These are phyloP conservation scores for Cryptus viduatorius DNA, from an alignment of 2,888 invertebrate genomes.

Conservation along the genomic window DNA sequence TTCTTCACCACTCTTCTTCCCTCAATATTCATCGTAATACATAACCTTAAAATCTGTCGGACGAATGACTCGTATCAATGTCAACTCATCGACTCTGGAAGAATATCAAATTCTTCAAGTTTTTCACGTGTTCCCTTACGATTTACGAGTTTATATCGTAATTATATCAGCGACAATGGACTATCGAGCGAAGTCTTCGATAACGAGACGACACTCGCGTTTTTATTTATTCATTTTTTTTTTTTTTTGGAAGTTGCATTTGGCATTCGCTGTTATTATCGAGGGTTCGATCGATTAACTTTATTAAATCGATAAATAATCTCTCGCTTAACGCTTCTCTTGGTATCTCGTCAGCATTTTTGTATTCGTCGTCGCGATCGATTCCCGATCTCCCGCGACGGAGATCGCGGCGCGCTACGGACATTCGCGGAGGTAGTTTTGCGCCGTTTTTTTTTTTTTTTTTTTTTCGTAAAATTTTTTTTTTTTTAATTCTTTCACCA, in stretches of 20 bases:
- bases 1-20: neutral
- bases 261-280: conserved; percentile 61
- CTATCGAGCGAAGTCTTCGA: conserved; percentile 57
- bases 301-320: neutral
- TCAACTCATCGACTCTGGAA: conserved; percentile 26
- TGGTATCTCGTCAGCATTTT: conserved; percentile 31
- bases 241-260: conserved; percentile 62
- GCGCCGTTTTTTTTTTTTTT: conserved; percentile 37
- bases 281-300: conserved; percentile 28
- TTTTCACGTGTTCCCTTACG: conserved; percentile 9
- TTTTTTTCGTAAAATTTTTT: neutral
- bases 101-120: conserved; percentile 18
- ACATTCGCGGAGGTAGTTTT: conserved; percentile 59
- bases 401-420: conserved; percentile 40
- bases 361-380: neutral
- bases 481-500: conserved; percentile 5
- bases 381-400: neutral
- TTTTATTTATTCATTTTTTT: neutral
- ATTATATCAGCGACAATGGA: conserved; percentile 74
- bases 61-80: conserved; percentile 75
- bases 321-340: conserved; percentile 15
- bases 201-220: conserved; percentile 31
- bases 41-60: conserved; percentile 69
- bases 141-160: conserved; percentile 45
- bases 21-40: conserved; percentile 54